These are phyloP conservation scores for Halichoeres trimaculatus DNA, from an alignment of 2,113 vertebrate species.

Conservation along the genomic window DNA sequence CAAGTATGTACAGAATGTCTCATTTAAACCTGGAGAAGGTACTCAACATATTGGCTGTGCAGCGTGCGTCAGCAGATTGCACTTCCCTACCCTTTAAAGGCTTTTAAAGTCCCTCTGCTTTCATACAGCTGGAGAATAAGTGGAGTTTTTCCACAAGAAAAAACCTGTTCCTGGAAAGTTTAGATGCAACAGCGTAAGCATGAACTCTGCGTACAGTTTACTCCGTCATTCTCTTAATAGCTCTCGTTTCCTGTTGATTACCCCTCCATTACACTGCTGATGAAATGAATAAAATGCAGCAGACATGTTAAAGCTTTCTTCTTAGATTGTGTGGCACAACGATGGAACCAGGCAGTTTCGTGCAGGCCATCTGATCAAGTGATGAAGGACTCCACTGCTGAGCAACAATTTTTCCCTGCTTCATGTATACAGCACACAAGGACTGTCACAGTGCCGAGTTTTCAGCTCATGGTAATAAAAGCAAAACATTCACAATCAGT, in stretches of 20 bases:
- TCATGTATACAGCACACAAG: too few species aligned
- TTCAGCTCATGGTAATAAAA: too few species aligned
- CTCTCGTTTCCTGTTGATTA: conserved; percentile 31
- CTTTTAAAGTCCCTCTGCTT: conserved; percentile 19
- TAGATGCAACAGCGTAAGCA: neutral
- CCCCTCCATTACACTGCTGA: conserved; percentile 8
- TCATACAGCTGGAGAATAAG: conserved; percentile 5
- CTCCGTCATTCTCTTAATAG: conserved; percentile 21
- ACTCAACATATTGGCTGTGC: neutral
- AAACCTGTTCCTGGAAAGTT: conserved; percentile 18
- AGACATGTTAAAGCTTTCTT: conserved; percentile 33
- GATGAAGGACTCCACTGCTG: too few species aligned
- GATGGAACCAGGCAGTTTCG: conserved; percentile 1
- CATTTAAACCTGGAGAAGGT: conserved; percentile 2
- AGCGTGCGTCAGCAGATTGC: neutral
- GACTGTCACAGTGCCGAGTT: too few species aligned
- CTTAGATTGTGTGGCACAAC: neutral
- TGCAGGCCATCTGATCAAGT: neutral
- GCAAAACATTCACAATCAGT: too few species aligned
- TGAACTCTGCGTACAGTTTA: conserved; percentile 5
- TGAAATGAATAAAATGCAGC: conserved; percentile 47
- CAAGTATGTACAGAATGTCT: neutral
- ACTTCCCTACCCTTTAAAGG: conserved; percentile 17
- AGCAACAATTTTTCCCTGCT: too few species aligned
- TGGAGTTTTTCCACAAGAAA: conserved; percentile 20